Evolutionary conservation across 2,113 vertebrate genomes (phyloP).

Genomic region (Bettongia penicillata): DNA sequence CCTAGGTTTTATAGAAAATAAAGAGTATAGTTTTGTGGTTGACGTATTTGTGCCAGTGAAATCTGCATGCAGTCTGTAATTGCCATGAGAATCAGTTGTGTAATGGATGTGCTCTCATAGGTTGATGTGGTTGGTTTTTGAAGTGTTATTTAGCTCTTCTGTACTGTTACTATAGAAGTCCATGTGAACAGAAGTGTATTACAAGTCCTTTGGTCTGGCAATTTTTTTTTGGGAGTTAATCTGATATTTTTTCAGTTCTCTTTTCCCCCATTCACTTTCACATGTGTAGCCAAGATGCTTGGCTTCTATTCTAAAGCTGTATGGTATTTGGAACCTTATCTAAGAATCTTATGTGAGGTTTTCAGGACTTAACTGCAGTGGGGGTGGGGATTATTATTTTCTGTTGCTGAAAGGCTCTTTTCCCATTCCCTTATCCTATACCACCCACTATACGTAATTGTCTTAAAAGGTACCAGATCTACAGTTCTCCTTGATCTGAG

Average conservation of each 20-base stretch:
- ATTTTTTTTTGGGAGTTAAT: conserved; percentile 10
- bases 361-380: not conserved
- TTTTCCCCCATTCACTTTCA: not conserved
- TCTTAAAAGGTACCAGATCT: not conserved
- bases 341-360: conserved; percentile 6
- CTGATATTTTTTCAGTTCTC: not conserved
- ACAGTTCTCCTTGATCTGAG: not conserved
- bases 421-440: not conserved
- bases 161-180: not conserved
- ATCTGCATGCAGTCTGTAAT: not conserved
- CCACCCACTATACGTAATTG: not conserved
- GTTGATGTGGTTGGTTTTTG: not conserved
- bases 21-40: not conserved
- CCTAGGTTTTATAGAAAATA: fast-evolving
- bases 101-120: not conserved
- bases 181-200: not conserved
- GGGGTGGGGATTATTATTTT: not conserved
- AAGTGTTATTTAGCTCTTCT: conserved; percentile 50
- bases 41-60: not conserved
- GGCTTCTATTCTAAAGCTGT: conserved; percentile 4
- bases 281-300: not conserved
- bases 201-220: conserved; percentile 52
- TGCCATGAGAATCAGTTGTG: not conserved
- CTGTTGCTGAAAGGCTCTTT: not conserved
- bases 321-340: not conserved